phyloP scores from a whole-genome alignment of 2,888 invertebrate genomes.

The Agrochola circellaris region DNA sequence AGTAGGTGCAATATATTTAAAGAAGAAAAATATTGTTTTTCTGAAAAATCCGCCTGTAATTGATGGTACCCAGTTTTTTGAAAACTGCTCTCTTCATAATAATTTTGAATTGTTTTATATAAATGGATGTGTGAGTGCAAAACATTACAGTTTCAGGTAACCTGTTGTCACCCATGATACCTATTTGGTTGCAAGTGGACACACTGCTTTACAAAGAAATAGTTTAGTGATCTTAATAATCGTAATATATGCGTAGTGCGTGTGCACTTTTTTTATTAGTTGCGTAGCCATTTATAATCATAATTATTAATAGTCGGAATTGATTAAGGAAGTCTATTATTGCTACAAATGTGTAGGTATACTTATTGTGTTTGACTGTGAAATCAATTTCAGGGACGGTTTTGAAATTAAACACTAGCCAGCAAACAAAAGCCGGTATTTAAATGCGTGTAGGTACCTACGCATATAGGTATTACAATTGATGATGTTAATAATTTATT shows the following conservation, averaged over 20 bases:
- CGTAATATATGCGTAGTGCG: conserved; percentile 23
- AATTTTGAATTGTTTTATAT: neutral
- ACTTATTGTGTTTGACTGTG: conserved; percentile 28
- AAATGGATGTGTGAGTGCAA: neutral
- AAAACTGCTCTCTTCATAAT: neutral
- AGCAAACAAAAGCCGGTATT: conserved; percentile 22
- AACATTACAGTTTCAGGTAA: neutral
- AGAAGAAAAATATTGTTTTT: neutral
- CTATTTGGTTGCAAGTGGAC: conserved; percentile 15
- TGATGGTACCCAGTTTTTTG: neutral
- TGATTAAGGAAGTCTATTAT: conserved; percentile 36
- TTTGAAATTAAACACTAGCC: no score
- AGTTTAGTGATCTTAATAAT: conserved; percentile 27
- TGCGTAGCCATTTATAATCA: conserved; percentile 42
- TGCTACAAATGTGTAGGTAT: neutral
- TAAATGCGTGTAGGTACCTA: neutral
- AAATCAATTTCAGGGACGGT: conserved; percentile 33
- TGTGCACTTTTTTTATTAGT: conserved; percentile 43
- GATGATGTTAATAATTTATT: neutral
- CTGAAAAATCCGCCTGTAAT: neutral
- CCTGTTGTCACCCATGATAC: no score
- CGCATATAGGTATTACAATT: neutral
- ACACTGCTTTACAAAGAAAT: conserved; percentile 32
- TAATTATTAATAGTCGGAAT: conserved; percentile 27
- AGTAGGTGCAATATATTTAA: neutral